Percentiles rank a stretch among this genome's conserved stretches.
phyloP scores from a whole-genome alignment of 2,888 invertebrate species.

The Slavum lentiscoides region DNA sequence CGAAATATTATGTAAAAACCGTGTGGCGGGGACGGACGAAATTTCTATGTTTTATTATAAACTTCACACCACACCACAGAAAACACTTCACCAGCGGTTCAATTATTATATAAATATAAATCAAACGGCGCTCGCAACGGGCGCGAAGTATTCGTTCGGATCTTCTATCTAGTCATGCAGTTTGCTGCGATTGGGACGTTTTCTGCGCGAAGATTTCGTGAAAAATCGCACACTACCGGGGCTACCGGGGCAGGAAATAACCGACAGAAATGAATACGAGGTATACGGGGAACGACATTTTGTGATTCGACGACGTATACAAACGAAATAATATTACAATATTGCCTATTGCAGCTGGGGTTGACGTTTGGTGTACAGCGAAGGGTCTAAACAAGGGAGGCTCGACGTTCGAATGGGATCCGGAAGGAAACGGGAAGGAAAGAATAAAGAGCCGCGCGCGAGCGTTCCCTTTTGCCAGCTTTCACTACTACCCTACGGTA shows the following conservation, averaged over 20 bases:
- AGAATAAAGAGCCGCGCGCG: slow-evolving; percentile 30
- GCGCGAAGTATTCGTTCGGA: too few relatives aligned
- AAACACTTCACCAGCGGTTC: too few relatives aligned
- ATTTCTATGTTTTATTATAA: too few relatives aligned
- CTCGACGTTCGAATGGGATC: slow-evolving; percentile 42
- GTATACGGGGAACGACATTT: not conserved
- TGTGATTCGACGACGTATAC: slow-evolving; percentile 16
- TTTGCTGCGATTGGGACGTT: not conserved
- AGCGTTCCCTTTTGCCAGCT: slow-evolving; percentile 23
- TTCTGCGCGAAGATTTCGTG: too few relatives aligned
- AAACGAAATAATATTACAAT: slow-evolving; percentile 48
- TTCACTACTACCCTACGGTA: not conserved
- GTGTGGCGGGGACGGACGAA: too few relatives aligned
- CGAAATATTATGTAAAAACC: too few relatives aligned
- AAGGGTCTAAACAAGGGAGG: slow-evolving; percentile 41
- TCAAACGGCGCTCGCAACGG: too few relatives aligned
- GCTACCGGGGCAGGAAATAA: not conserved
- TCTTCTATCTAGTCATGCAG: not conserved
- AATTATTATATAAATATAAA: too few relatives aligned
- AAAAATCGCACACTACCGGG: too few relatives aligned
- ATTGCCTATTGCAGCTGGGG: slow-evolving; percentile 38
- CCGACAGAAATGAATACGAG: not conserved
- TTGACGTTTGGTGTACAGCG: slow-evolving; percentile 29
- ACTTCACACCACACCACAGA: too few relatives aligned
- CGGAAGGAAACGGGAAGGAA: slow-evolving; percentile 52